Conservation (phyloP, 2,113 vertebrate genomes). For the Pimephales promelas region DNA sequence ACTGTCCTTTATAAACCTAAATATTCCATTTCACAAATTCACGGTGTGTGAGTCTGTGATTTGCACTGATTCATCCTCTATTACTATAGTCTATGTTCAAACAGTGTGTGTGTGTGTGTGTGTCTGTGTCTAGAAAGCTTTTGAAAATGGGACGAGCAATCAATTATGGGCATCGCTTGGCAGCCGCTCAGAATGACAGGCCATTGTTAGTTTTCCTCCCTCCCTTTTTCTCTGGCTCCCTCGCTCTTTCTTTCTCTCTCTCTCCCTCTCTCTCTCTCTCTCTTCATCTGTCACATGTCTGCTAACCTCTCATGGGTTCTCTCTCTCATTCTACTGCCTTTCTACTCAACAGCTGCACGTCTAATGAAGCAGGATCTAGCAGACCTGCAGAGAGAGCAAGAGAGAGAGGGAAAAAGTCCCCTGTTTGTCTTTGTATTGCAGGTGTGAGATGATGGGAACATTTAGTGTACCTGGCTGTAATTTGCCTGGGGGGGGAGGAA, state of each 20-base stretch:
- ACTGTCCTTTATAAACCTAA: conserved; percentile 8
- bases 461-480: conserved; percentile 37
- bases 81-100: conserved; percentile 32
- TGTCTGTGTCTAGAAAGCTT: conserved; percentile 53
- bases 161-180: conserved; percentile 57
- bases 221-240: conserved; percentile 21
- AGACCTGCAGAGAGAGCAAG: conserved; percentile 27
- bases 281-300: conserved; percentile 53
- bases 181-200: conserved; percentile 55
- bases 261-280: conserved; percentile 27
- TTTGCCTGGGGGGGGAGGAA: conserved; percentile 23
- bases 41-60: conserved; percentile 31
- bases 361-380: conserved; percentile 56
- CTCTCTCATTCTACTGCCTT: conserved; percentile 30
- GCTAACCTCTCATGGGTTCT: conserved; percentile 44
- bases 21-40: conserved; percentile 32
- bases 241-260: conserved; percentile 11
- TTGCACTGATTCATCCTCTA: conserved; percentile 33
- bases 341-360: conserved; percentile 53
- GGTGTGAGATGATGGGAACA: conserved; percentile 32
- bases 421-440: conserved; percentile 24
- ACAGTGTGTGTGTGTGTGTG: conserved; percentile 36
- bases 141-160: conserved; percentile 59
- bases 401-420: conserved; percentile 19
- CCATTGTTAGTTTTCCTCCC: conserved; percentile 56